Conservation (phyloP, 2,797 vertebrate genomes). For the Melanogrammus aeglefinus region DNA sequence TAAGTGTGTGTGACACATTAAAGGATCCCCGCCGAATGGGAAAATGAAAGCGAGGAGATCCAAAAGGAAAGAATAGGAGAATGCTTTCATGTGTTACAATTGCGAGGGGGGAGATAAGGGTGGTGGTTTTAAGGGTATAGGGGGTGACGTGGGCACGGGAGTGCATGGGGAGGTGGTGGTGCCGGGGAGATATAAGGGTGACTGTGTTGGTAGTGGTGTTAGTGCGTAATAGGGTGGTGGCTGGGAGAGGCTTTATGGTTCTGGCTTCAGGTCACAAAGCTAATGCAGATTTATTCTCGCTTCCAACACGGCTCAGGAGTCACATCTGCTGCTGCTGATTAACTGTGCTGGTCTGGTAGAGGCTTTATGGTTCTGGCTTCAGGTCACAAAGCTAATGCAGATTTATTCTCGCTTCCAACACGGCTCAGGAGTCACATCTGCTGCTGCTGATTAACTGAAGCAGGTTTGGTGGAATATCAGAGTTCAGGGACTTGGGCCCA, state of each 20-base stretch:
- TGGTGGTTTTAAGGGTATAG: background rate
- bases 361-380: background rate
- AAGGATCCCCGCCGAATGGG: background rate
- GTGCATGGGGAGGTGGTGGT: background rate
- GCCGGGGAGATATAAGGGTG: background rate
- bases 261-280: background rate
- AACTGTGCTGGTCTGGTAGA: too few relatives aligned
- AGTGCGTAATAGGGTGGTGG: background rate
- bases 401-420: background rate
- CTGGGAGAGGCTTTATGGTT: background rate
- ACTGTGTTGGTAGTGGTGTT: background rate
- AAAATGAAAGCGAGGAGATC: background rate
- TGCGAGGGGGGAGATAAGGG: background rate
- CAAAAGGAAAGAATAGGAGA: background rate
- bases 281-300: background rate
- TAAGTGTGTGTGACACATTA: background rate
- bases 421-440: background rate
- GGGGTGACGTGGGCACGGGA: too few relatives aligned
- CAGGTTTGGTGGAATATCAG: background rate
- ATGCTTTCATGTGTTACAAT: too few relatives aligned
- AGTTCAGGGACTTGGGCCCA: background rate
- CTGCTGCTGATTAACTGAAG: background rate
- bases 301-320: background rate
- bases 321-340: slow-evolving; percentile 4
- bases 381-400: background rate